These are phyloP conservation scores for Geopemphigus sp. DNA, from an alignment of 1,140 invertebrate species.

Conservation along the genomic window DNA sequence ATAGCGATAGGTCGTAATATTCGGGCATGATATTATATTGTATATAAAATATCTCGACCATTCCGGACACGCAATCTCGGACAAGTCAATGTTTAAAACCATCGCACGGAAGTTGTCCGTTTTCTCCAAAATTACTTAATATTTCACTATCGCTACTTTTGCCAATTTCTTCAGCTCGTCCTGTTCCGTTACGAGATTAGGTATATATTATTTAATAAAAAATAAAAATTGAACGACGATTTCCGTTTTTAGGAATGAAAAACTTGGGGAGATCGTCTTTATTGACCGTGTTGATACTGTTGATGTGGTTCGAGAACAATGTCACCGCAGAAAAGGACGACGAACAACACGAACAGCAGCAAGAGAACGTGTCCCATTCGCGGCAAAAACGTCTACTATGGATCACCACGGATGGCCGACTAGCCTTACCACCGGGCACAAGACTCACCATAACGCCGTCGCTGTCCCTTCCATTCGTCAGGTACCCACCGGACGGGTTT, in stretches of 20 bases:
- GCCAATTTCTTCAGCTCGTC: too few relatives aligned
- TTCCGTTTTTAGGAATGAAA: slow-evolving; percentile 24
- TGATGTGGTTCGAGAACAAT: slow-evolving; percentile 33
- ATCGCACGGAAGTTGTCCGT: too few relatives aligned
- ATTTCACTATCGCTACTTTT: too few relatives aligned
- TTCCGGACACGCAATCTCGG: too few relatives aligned
- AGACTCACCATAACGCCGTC: slow-evolving; percentile 76
- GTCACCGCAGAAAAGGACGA: slow-evolving; percentile 21
- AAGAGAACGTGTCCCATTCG: slow-evolving; percentile 60
- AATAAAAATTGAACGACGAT: too few relatives aligned
- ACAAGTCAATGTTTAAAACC: too few relatives aligned
- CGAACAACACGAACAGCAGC: background rate
- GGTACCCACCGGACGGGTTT: slow-evolving; percentile 79
- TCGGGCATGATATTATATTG: background rate
- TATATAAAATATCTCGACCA: too few relatives aligned
- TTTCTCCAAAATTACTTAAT: too few relatives aligned
- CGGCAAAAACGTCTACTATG: slow-evolving; percentile 76
- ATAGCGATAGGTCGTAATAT: background rate
- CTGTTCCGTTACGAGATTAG: too few relatives aligned
- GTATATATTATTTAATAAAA: too few relatives aligned
- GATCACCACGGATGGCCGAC: slow-evolving; percentile 76
- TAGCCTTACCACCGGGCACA: slow-evolving; percentile 78
- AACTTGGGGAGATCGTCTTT: slow-evolving; percentile 16
- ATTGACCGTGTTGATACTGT: slow-evolving; percentile 32
- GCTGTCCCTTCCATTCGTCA: slow-evolving; percentile 74